These are phyloP conservation scores for Triplophysa yarkandensis DNA, from an alignment of 2,797 vertebrate genomes.

Conservation along the genomic window DNA sequence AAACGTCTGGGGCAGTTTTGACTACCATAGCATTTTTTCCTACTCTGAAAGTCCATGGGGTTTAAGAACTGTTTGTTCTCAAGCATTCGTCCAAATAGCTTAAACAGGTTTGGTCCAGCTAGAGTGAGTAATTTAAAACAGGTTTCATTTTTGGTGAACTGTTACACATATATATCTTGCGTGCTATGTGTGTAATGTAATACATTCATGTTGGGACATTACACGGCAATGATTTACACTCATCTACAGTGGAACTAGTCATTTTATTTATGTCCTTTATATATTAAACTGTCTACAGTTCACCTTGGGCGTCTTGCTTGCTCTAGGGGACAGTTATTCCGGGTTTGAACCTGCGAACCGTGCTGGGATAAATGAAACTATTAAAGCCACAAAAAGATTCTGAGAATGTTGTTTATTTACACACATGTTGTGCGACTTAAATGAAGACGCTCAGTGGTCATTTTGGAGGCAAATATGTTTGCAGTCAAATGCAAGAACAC, in stretches of 20 bases:
- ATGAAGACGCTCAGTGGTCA: too few relatives aligned
- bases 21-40: too few relatives aligned
- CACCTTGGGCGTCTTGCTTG: background rate
- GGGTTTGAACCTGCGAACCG: background rate
- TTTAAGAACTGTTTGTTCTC: too few relatives aligned
- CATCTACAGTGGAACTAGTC: background rate
- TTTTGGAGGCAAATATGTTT: too few relatives aligned
- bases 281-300: background rate
- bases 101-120: too few relatives aligned
- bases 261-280: background rate
- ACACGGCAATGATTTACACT: background rate
- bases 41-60: too few relatives aligned
- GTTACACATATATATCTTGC: background rate
- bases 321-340: background rate
- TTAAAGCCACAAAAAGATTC: background rate
- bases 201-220: background rate
- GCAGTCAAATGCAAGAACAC: conserved; percentile 3
- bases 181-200: background rate
- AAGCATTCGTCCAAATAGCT: too few relatives aligned
- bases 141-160: too few relatives aligned
- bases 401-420: background rate
- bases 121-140: too few relatives aligned
- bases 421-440: background rate
- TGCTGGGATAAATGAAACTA: background rate
- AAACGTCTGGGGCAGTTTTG: too few relatives aligned